Evolutionary conservation across 2,797 vertebrate species (phyloP).

Genomic region (Hippopotamyrus pictus): DNA sequence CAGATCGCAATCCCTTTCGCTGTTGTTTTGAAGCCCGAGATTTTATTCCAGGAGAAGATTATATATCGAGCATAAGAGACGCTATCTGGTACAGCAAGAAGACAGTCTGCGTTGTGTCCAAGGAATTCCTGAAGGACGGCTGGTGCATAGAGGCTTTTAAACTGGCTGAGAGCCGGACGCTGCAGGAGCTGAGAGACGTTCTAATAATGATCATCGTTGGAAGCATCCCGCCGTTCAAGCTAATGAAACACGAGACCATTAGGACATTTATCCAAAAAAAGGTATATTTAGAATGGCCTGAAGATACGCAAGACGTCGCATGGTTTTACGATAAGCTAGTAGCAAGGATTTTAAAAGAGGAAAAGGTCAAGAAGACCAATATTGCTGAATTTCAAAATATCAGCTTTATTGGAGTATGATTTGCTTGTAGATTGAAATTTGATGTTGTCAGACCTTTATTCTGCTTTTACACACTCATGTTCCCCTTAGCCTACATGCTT

Average conservation of each 20-base stretch:
- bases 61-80: constrained; percentile 73
- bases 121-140: constrained; percentile 77
- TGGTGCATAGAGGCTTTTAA: constrained; percentile 87
- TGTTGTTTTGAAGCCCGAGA: constrained; percentile 87
- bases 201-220: constrained; percentile 78
- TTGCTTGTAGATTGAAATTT: background rate
- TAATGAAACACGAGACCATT: constrained; percentile 68
- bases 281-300: constrained; percentile 74
- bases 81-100: constrained; percentile 79
- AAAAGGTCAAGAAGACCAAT: constrained; percentile 40
- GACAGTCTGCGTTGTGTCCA: constrained; percentile 76
- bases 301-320: constrained; percentile 76
- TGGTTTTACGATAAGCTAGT: constrained; percentile 77
- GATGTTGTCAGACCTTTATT: background rate
- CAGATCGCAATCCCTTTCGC: constrained; percentile 63
- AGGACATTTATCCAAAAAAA: constrained; percentile 65
- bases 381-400: constrained; percentile 29
- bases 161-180: constrained; percentile 68
- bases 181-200: constrained; percentile 62
- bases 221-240: constrained; percentile 64
- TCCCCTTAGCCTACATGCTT: too few relatives aligned
- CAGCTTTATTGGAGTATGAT: background rate
- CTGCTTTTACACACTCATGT: background rate
- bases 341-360: constrained; percentile 60
- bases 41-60: constrained; percentile 78